Evolutionary conservation across 1,140 invertebrate species (phyloP), one percentile per base, ranked within the genome.

Genomic region (Potamilus streckersoni): DNA sequence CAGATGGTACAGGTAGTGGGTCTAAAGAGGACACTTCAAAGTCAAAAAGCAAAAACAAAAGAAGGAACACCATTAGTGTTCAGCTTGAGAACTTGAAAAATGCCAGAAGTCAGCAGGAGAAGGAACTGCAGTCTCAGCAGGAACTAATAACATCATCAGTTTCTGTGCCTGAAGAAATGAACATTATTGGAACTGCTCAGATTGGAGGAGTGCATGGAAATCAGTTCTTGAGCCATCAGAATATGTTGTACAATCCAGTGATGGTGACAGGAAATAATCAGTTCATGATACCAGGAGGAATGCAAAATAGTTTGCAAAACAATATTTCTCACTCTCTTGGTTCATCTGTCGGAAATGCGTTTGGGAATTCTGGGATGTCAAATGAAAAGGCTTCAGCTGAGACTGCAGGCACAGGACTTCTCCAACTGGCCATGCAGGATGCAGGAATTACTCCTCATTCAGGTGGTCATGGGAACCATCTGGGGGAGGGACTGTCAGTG

Each of bases 381-480:
- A 38, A 19, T 68, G 65, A 62, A 56, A n/a, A 68, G 63, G 20
- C 60, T 55, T 61, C 60, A 55, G 62, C 73, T 8, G 76, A 78
- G 27, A 71, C 23, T 49, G 78, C 75, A 72, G 79, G 79, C 11
- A 71, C 76, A n/a, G 84, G 83, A 59, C 71, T 85, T 15, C 61
- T 85, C 17, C 85, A 85, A 71, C 69, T 85, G 23, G 84, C 85
- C 38, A 87, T 87, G 85, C 82, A 85, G 69, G 82, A 85, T 73
- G 83, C 85, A 15, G 85, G 85, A 1, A 85, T 87, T 20, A 85
- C 83, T 4, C 80, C 85, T 2, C 79, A 76, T 68, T 81, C 77
- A 27, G 78, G 71, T 23, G 55, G 70, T 13, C 68, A 61, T 56
- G 63, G 69, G 55, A 49, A 49, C 38, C 38, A 49, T 49, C 38